A percentile compares a stretch with the other conserved stretches of the same genome.
These are phyloP conservation scores for Papilio polyxenes DNA, from an alignment of 1,140 invertebrate genomes.

Conservation along the genomic window DNA sequence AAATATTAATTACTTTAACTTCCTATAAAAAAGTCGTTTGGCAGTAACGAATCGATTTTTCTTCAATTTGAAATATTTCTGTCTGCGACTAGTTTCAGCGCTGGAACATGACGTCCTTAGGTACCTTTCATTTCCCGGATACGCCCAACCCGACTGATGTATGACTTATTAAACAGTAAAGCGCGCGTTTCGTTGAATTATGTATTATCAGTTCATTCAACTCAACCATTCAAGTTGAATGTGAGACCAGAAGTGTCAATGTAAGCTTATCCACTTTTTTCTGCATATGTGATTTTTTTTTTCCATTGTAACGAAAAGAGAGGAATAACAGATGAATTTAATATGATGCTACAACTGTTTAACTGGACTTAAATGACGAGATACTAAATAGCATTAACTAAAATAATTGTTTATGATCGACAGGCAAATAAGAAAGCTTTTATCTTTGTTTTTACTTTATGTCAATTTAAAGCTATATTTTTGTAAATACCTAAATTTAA, in stretches of 20 bases:
- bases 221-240: slow-evolving; percentile 12
- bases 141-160: not conserved
- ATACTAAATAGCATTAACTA: too few species aligned
- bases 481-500: too few species aligned
- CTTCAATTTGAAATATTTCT: slow-evolving; percentile 20
- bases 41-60: not conserved
- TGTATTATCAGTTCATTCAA: slow-evolving; percentile 35
- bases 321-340: not conserved
- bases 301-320: not conserved
- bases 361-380: too few species aligned
- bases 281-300: not conserved
- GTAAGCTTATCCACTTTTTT: not conserved
- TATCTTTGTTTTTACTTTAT: too few species aligned
- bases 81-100: slow-evolving; percentile 17
- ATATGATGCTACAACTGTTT: not conserved
- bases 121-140: slow-evolving; percentile 34
- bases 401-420: too few species aligned
- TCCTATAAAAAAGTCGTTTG: slow-evolving; percentile 1
- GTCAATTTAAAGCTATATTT: too few species aligned
- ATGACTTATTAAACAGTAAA: not conserved
- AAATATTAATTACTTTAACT: slow-evolving; percentile 25
- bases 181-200: slow-evolving; percentile 5
- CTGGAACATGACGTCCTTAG: slow-evolving; percentile 19
- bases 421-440: too few species aligned
- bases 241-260: not conserved